Evolutionary conservation across 2,888 invertebrate species (phyloP).

Genomic region (Caenorhabditis panamensis): DNA sequence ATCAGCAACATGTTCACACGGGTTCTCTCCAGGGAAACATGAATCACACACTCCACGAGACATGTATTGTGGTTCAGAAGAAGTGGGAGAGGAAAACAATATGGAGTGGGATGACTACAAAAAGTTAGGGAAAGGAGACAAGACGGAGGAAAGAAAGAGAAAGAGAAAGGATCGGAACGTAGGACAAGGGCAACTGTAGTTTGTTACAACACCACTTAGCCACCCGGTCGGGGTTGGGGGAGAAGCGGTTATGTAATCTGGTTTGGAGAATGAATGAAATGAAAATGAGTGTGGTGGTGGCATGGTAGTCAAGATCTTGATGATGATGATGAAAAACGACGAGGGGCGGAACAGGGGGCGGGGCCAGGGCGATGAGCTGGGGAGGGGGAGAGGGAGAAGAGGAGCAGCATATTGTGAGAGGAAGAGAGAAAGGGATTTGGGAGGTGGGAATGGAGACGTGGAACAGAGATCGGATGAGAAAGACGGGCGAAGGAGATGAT

Average conservation of each 20-base stretch:
- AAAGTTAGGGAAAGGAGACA: constrained; percentile 10
- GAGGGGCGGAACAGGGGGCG: constrained; percentile 40
- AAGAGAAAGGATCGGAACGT: constrained; percentile 9
- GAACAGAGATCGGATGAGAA: constrained; percentile 6
- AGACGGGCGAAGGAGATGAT: neutral
- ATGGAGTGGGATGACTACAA: neutral
- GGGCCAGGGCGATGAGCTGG: constrained; percentile 29
- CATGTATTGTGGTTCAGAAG: neutral
- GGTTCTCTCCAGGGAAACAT: constrained; percentile 28
- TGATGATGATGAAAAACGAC: constrained; percentile 17
- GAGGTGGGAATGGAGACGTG: constrained; percentile 22
- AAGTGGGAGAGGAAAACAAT: constrained; percentile 1
- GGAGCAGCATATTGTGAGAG: constrained; percentile 32
- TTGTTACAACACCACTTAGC: constrained; percentile 32
- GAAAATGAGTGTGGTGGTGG: constrained; percentile 4
- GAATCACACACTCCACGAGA: constrained; percentile 21
- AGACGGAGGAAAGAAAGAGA: constrained; percentile 10
- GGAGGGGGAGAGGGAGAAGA: constrained; percentile 1
- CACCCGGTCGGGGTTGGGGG: neutral
- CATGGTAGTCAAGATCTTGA: neutral
- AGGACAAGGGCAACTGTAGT: constrained; percentile 1
- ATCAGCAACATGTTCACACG: constrained; percentile 15
- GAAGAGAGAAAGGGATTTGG: constrained; percentile 35
- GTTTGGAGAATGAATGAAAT: constrained; percentile 19
- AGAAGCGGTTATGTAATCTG: constrained; percentile 29